These are phyloP conservation scores for Taurulus bubalis DNA, from an alignment of 2,113 vertebrate species.

Conservation along the genomic window DNA sequence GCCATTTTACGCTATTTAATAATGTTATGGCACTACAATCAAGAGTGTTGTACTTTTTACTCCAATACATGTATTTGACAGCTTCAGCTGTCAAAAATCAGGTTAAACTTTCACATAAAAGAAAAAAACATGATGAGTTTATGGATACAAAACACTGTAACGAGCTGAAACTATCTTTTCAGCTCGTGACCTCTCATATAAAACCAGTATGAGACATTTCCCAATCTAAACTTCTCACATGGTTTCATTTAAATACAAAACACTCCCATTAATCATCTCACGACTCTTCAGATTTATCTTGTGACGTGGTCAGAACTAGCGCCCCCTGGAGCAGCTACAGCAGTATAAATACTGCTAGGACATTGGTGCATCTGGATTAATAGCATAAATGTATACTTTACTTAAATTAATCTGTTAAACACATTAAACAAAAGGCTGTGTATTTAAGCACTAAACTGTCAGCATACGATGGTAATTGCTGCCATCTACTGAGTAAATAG, in stretches of 20 bases:
- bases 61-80: not conserved
- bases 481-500: constrained; percentile 42
- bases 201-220: not conserved
- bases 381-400: not conserved
- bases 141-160: not conserved
- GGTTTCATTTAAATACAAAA: constrained; percentile 1
- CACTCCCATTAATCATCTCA: not conserved
- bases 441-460: not conserved
- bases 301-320: not conserved
- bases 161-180: not conserved
- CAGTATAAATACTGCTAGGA: not conserved
- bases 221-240: not conserved
- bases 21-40: not conserved
- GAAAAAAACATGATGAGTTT: not conserved
- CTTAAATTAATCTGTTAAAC: not conserved
- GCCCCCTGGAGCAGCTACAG: not conserved
- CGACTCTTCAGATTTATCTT: too few relatives aligned
- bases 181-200: not conserved
- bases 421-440: not conserved
- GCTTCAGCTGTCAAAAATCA: not conserved
- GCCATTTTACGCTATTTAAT: not conserved
- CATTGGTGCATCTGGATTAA: not conserved
- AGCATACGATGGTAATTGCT: constrained; percentile 7
- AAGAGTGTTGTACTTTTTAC: not conserved
- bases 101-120: not conserved